Base-by-base conservation (phyloP, 2,888 invertebrate genomes). In the Oscheius sp. region DNA sequence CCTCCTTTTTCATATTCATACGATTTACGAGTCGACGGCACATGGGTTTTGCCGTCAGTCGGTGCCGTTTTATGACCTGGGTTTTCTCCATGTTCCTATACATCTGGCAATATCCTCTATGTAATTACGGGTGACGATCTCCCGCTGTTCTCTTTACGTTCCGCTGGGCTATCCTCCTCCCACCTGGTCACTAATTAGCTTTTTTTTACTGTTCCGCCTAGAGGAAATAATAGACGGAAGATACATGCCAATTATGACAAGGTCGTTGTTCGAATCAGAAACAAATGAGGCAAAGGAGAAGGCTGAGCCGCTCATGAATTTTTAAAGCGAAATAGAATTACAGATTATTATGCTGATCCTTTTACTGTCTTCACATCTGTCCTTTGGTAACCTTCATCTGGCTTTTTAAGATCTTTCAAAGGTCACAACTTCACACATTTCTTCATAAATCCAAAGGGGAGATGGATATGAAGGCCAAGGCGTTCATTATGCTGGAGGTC, bases 401-500 rank as follows among this genome's bases (percentile, higher is more conserved):
- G 14, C 51, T 51, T 32, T 51, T 33, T 54, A 17, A 5, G 24
- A 12, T n/a, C 50, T 28, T 30, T 28, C 24, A 28, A 28, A 28
- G 28, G n/a, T n/a, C n/a, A n/a, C n/a, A n/a, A n/a, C n/a, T n/a
- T n/a, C n/a, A n/a, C n/a, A n/a, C n/a, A n/a, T n/a, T n/a, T 36
- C 17, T 32, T 22, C 54, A 54, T 54, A 54, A 54, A 54, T 54
- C 54, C 20, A 54, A 36, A 54, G 12, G 36, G 32, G 54, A 33
- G 33, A 20, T 32, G 54, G 36, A 54, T 32, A 36, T 54, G 33
- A 36, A 32, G 17, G 17, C 28, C 30, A 33, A 59, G 59, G 44
- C 59, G 59, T 59, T 59, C 59, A 59, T 59, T 59, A 59, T 59
- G 59, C 59, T 44, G 28, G 59, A 41, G 41, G 59, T 54, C 54